Conservation (phyloP, 2,113 vertebrate genomes). For the Toxotes jaculatrix region DNA sequence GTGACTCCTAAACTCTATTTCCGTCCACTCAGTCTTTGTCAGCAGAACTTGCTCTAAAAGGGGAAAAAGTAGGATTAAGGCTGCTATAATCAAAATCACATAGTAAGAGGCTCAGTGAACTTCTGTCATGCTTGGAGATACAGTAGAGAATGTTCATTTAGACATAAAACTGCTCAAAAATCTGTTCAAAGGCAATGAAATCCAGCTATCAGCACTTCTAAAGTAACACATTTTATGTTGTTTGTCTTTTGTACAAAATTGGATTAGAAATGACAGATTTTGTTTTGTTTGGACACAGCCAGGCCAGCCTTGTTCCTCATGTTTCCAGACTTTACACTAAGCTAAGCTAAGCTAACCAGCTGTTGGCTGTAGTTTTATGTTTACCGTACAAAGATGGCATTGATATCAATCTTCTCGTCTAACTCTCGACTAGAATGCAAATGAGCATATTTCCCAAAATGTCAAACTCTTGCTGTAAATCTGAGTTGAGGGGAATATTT, state of each 20-base stretch:
- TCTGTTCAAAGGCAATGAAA: neutral
- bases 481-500: slow-evolving; percentile 16
- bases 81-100: slow-evolving; percentile 3
- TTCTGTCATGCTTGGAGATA: slow-evolving; percentile 9
- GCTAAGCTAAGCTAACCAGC: neutral
- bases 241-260: too few relatives aligned
- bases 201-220: neutral
- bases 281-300: neutral
- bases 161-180: slow-evolving; percentile 17
- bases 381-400: neutral
- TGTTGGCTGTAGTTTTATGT: neutral
- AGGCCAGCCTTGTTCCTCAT: neutral
- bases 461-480: neutral
- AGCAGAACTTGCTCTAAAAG: neutral
- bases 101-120: neutral
- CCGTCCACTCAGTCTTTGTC: slow-evolving; percentile 29
- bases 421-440: neutral
- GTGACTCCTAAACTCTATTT: slow-evolving; percentile 26
- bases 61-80: neutral
- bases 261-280: too few relatives aligned
- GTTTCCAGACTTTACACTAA: neutral
- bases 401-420: neutral
- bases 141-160: slow-evolving; percentile 28
- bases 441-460: neutral
- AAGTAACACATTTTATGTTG: too few relatives aligned